Conservation (phyloP, 1,140 invertebrate genomes). For the Vanessa atalanta region DNA sequence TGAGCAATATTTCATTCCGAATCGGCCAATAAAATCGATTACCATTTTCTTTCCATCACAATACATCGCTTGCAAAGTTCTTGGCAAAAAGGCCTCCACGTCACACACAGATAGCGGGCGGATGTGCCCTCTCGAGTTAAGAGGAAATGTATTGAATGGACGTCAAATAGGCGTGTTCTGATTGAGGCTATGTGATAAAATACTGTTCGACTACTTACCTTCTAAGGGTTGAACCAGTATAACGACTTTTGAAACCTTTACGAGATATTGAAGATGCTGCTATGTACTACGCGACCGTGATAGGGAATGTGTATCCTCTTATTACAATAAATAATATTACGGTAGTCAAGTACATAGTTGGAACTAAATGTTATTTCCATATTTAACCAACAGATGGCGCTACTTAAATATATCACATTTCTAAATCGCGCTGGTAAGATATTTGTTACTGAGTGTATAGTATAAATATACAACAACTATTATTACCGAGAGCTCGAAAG, state of each 20-base stretch:
- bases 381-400: too few species aligned
- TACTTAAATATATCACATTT: too few species aligned
- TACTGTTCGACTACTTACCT: background rate
- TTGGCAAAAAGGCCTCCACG: slow-evolving; percentile 7
- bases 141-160: slow-evolving; percentile 10
- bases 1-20: background rate
- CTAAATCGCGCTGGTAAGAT: too few species aligned
- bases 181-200: slow-evolving; percentile 4
- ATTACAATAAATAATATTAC: too few species aligned
- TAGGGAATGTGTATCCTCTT: too few species aligned
- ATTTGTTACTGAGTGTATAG: too few species aligned
- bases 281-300: too few species aligned
- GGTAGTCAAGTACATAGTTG: too few species aligned
- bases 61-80: slow-evolving; percentile 3
- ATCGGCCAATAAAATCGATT: background rate
- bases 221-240: background rate
- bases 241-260: background rate
- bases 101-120: background rate
- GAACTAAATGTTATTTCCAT: too few species aligned
- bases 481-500: too few species aligned
- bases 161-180: slow-evolving; percentile 7
- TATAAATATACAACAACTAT: too few species aligned
- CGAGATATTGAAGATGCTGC: too few species aligned
- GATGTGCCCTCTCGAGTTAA: background rate
- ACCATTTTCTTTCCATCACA: background rate